phyloP scores from a whole-genome alignment of 2,888 invertebrate genomes.

The Phortica magna region DNA sequence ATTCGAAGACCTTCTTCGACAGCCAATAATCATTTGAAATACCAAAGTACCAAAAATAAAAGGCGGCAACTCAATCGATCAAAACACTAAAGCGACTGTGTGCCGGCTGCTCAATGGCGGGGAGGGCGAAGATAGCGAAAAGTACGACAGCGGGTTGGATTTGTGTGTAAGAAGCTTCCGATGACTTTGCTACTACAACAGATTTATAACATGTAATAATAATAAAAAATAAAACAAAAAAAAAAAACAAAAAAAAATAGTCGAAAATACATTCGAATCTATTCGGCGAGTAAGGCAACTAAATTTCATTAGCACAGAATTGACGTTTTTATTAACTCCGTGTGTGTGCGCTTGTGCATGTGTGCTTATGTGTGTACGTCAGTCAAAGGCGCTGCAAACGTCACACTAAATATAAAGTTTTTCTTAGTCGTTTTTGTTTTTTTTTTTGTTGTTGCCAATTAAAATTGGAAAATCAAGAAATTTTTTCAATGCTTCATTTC shows the following conservation, averaged over 20 bases:
- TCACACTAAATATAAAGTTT: slow-evolving; percentile 12
- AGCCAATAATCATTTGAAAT: slow-evolving; percentile 19
- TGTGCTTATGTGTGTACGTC: background rate
- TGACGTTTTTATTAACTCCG: slow-evolving; percentile 31
- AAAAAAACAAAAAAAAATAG: background rate
- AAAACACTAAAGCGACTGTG: background rate
- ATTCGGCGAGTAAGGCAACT: background rate
- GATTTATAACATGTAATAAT: slow-evolving; percentile 28
- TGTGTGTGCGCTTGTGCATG: background rate
- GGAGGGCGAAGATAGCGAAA: background rate
- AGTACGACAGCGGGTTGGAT: background rate
- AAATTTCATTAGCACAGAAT: slow-evolving; percentile 27
- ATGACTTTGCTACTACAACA: background rate
- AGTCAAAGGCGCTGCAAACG: background rate
- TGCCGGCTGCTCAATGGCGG: too few species aligned
- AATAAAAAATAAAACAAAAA: background rate
- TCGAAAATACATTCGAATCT: background rate
- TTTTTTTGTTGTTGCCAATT: slow-evolving; percentile 17
- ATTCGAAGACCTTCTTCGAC: slow-evolving; percentile 1
- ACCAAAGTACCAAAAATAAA: background rate
- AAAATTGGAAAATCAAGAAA: slow-evolving; percentile 16
- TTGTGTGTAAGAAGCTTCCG: background rate
- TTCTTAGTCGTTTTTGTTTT: background rate
- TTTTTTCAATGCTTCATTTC: slow-evolving; percentile 26
- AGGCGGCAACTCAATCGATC: background rate